A percentile compares a stretch with the other conserved stretches of the same genome.
Evolutionary conservation across 2,113 vertebrate genomes (phyloP).

Genomic region (Columba janthina): DNA sequence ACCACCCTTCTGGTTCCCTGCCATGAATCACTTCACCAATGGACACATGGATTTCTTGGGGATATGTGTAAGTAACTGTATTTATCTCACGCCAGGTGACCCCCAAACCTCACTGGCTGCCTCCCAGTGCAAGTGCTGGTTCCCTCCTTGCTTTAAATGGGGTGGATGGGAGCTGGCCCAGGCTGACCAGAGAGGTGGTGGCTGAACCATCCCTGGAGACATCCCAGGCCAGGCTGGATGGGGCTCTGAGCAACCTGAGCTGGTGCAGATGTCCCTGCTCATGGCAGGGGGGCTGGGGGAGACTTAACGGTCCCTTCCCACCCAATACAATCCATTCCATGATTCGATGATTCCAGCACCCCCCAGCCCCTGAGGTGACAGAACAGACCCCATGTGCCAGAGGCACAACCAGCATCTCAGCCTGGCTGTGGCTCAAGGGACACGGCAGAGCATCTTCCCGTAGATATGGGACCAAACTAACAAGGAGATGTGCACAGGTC

Average conservation of each 20-base stretch:
- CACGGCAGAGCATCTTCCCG: not conserved
- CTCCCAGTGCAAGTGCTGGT: not conserved
- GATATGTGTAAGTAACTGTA: not conserved
- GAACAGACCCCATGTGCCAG: not conserved
- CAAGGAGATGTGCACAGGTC: accelerated
- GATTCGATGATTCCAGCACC: no score
- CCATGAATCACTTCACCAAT: not conserved
- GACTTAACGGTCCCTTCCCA: no score
- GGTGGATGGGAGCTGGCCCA: not conserved
- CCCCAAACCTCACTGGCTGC: not conserved
- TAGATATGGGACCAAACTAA: not conserved
- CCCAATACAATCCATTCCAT: no score
- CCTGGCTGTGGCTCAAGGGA: not conserved
- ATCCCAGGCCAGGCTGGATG: no score
- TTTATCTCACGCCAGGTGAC: not conserved
- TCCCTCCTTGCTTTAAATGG: not conserved
- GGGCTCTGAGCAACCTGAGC: no score
- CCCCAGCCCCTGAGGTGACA: not conserved
- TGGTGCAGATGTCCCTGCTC: no score
- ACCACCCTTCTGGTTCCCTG: not conserved
- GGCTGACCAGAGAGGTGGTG: no score
- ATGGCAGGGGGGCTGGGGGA: no score
- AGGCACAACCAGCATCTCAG: not conserved
- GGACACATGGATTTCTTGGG: accelerated
- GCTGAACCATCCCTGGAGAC: no score